Percentiles rank a stretch among this genome's conserved stretches.
Conservation (phyloP, 2,113 vertebrate species). For the Alligator mississippiensis region DNA sequence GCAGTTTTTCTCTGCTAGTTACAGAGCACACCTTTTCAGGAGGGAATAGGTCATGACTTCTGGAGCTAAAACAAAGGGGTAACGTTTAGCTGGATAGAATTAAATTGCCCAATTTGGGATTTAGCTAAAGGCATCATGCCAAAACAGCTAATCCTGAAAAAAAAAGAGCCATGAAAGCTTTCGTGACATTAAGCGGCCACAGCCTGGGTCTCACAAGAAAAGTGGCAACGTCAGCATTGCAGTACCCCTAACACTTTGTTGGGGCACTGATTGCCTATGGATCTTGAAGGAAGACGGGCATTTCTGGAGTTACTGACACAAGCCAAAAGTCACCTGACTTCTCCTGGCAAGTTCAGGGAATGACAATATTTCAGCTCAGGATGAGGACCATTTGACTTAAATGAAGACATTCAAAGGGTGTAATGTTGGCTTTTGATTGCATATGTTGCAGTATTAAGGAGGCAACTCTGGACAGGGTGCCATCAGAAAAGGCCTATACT, state of each 20-base stretch:
- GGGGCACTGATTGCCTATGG: rapidly evolving
- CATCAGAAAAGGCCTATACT: not conserved
- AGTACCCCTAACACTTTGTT: rapidly evolving
- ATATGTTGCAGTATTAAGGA: not conserved
- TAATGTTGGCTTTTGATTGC: not conserved
- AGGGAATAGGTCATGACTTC: not conserved
- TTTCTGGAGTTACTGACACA: rapidly evolving
- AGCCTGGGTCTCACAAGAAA: not conserved
- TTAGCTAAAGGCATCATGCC: not conserved
- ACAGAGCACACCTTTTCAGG: not conserved
- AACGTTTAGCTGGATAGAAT: rapidly evolving
- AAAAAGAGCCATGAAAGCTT: not conserved
- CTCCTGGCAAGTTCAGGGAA: not conserved
- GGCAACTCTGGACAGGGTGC: not conserved
- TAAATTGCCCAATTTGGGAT: not conserved
- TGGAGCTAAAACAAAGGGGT: not conserved
- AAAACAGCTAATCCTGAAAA: not conserved
- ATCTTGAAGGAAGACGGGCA: not conserved
- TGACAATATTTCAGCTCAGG: not conserved
- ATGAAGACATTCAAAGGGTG: not conserved
- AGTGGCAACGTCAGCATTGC: not conserved
- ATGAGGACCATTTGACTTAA: rapidly evolving
- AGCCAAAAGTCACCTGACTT: not conserved
- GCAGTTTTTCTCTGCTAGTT: rapidly evolving
- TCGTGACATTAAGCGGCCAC: not conserved